Evolutionary conservation across 2,797 vertebrate species (phyloP).

Genomic region (Sebastes alutus): DNA sequence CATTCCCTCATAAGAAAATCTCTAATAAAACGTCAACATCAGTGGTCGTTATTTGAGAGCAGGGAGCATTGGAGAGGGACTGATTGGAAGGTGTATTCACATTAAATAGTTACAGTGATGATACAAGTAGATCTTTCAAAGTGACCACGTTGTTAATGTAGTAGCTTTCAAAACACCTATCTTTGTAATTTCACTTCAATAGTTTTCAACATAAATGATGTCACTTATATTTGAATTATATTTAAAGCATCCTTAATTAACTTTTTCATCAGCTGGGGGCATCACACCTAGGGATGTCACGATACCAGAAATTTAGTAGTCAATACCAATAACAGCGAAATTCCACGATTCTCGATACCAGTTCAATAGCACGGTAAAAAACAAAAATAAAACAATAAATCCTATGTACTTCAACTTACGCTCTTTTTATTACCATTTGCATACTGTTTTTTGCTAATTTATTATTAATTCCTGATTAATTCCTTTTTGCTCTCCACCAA

Average conservation of each 20-base stretch:
- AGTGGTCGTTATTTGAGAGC: not conserved
- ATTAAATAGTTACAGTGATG: not conserved
- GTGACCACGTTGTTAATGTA: not conserved
- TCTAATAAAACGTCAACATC: not conserved
- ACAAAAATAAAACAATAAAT: too few relatives aligned
- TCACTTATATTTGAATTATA: not conserved
- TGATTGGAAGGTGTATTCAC: not conserved
- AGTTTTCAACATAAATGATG: not conserved
- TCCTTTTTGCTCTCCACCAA: not conserved
- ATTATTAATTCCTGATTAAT: too few relatives aligned
- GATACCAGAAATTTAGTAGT: too few relatives aligned
- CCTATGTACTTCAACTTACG: too few relatives aligned
- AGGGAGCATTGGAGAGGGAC: not conserved
- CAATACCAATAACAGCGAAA: fast-evolving
- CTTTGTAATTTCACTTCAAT: not conserved
- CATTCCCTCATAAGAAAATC: not conserved
- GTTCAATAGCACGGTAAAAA: too few relatives aligned
- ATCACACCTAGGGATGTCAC: too few relatives aligned
- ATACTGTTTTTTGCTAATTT: too few relatives aligned
- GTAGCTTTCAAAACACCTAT: not conserved
- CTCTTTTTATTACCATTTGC: too few relatives aligned
- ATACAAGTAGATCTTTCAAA: not conserved
- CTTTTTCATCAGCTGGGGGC: fast-evolving
- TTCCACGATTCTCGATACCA: too few relatives aligned
- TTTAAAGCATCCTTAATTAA: not conserved